phyloP scores from a whole-genome alignment of 2,113 vertebrate species.

The Zosterops lateralis region DNA sequence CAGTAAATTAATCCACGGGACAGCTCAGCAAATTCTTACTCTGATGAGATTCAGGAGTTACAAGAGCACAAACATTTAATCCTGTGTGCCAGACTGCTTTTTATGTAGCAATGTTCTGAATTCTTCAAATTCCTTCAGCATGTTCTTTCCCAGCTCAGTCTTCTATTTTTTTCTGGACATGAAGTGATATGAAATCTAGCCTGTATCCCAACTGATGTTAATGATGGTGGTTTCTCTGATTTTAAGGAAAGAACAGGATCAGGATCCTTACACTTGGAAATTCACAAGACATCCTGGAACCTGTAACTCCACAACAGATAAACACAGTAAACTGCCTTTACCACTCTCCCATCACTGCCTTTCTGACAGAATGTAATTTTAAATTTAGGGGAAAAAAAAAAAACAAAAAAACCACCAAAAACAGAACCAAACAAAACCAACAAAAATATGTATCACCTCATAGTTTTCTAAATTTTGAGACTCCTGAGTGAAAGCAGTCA shows the following conservation, averaged over 20 bases:
- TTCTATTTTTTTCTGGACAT: background rate
- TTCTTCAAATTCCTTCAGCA: background rate
- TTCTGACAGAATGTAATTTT: background rate
- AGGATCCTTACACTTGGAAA: background rate
- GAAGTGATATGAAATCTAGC: background rate
- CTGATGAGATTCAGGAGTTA: background rate
- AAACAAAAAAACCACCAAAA: too few relatives aligned
- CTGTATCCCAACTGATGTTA: background rate
- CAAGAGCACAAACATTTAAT: background rate
- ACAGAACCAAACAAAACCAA: background rate
- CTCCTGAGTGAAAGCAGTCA: background rate
- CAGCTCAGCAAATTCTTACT: conserved; percentile 5
- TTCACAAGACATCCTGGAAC: background rate
- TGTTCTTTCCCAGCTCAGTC: background rate
- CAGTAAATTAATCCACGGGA: background rate
- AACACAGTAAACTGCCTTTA: background rate
- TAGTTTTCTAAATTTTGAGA: background rate
- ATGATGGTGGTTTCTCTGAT: background rate
- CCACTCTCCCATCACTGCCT: background rate
- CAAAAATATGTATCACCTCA: background rate
- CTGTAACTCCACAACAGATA: background rate
- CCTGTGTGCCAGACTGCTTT: background rate
- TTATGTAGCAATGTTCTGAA: background rate
- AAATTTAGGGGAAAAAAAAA: background rate
- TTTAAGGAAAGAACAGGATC: background rate